A percentile compares a stretch with the other conserved stretches of the same genome.
These are phyloP conservation scores for Tenthredo livida DNA, from an alignment of 2,888 invertebrate genomes.

Conservation along the genomic window DNA sequence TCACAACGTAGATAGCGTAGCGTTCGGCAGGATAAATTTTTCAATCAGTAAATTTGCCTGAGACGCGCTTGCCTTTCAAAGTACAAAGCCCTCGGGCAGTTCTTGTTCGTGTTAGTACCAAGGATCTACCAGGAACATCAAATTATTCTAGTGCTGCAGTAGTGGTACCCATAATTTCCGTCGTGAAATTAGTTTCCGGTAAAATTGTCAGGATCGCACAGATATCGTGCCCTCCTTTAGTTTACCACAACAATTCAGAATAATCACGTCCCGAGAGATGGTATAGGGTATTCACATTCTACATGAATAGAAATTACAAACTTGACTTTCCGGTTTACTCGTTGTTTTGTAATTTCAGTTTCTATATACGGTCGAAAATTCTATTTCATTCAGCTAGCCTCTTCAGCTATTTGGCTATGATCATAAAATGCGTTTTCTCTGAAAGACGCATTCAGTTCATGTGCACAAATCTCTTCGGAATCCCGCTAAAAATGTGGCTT, in stretches of 20 bases:
- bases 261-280: conserved; percentile 29
- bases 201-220: conserved; percentile 37
- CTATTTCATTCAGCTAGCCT: background rate
- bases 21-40: conserved; percentile 17
- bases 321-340: background rate
- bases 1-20: background rate
- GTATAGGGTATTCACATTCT: conserved; percentile 15
- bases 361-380: background rate
- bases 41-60: conserved; percentile 37
- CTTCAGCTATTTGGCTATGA: background rate
- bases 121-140: conserved; percentile 30
- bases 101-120: conserved; percentile 1
- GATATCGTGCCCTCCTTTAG: conserved; percentile 27
- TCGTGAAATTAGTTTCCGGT: conserved; percentile 49
- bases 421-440: background rate
- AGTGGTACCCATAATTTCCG: conserved; percentile 47
- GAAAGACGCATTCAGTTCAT: background rate
- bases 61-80: conserved; percentile 12
- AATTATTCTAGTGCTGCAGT: conserved; percentile 48
- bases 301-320: conserved; percentile 16
- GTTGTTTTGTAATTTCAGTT: background rate
- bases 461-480: background rate
- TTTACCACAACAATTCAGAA: conserved; percentile 35
- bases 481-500: background rate
- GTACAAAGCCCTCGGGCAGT: conserved; percentile 34